phyloP scores from a whole-genome alignment of 2,888 invertebrate genomes.

The Amiota communis region DNA sequence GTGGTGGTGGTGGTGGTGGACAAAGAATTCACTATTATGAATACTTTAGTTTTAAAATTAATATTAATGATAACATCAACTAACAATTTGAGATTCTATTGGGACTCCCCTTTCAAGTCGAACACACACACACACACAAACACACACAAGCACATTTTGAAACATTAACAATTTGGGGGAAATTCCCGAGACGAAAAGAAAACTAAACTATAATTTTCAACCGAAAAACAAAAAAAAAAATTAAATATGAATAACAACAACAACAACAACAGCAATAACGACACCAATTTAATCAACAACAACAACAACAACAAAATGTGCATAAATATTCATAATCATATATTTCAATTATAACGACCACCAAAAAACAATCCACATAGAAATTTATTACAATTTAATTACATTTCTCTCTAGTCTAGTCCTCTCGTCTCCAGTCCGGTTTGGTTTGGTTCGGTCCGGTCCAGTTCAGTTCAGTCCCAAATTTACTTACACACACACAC shows the following conservation, averaged over 20 bases:
- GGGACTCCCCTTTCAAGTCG: no score
- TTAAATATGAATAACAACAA: background rate
- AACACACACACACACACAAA: background rate
- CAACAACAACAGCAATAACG: no score
- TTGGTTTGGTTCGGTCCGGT: background rate
- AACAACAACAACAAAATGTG: slow-evolving; percentile 41
- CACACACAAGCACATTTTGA: background rate
- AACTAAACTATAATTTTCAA: no score
- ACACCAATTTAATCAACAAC: slow-evolving; percentile 1
- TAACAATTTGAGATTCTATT: no score
- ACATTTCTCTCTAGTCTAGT: slow-evolving; percentile 46
- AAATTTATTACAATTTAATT: slow-evolving; percentile 57
- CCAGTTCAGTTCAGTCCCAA: background rate
- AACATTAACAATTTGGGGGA: no score
- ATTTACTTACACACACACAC: slow-evolving; percentile 28
- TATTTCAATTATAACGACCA: slow-evolving; percentile 67
- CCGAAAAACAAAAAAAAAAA: no score
- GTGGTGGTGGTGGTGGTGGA: no score
- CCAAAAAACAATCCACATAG: slow-evolving; percentile 25
- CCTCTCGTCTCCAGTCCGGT: background rate
- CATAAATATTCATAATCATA: slow-evolving; percentile 72
- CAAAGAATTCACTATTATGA: no score
- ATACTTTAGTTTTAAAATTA: no score
- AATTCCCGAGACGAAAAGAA: no score
- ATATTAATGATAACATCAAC: no score